These are phyloP conservation scores for Helicoverpa zea DNA, from an alignment of 1,140 invertebrate genomes.

Conservation along the genomic window DNA sequence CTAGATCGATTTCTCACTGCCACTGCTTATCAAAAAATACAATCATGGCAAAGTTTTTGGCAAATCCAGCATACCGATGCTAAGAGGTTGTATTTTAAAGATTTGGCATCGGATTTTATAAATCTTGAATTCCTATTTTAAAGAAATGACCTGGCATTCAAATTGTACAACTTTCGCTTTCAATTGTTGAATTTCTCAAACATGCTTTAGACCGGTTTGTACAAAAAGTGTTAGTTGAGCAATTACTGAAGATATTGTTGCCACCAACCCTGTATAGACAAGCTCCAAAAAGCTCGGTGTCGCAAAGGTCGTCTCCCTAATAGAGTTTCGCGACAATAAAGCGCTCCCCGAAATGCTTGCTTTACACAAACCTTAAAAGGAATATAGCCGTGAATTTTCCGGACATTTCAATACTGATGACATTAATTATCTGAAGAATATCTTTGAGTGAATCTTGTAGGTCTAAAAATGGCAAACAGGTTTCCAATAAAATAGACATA, in stretches of 20 bases:
- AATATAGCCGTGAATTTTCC: conserved; percentile 35
- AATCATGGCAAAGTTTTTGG: conserved; percentile 22
- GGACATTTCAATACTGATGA: conserved; percentile 32
- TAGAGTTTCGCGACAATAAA: conserved; percentile 53
- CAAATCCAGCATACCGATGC: background rate
- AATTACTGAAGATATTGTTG: conserved; percentile 17
- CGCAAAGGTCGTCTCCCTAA: conserved; percentile 49
- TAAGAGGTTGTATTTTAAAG: background rate
- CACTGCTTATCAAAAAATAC: conserved; percentile 36
- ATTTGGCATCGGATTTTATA: background rate
- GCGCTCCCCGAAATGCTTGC: conserved; percentile 27
- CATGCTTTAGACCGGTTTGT: conserved; percentile 14
- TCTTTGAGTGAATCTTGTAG: background rate
- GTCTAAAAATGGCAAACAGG: conserved; percentile 17
- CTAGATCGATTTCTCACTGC: conserved; percentile 40
- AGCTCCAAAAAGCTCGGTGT: conserved; percentile 20
- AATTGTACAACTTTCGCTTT: conserved; percentile 18
- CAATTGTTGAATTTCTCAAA: conserved; percentile 3
- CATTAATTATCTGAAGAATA: conserved; percentile 11
- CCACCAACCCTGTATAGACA: conserved; percentile 1
- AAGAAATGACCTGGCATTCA: background rate
- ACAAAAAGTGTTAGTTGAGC: background rate
- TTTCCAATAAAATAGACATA: background rate
- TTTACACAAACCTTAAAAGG: conserved; percentile 42
- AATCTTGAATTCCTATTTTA: background rate